These are phyloP conservation scores for Frieseomelitta varia DNA, from an alignment of 1,140 invertebrate genomes.

Conservation along the genomic window DNA sequence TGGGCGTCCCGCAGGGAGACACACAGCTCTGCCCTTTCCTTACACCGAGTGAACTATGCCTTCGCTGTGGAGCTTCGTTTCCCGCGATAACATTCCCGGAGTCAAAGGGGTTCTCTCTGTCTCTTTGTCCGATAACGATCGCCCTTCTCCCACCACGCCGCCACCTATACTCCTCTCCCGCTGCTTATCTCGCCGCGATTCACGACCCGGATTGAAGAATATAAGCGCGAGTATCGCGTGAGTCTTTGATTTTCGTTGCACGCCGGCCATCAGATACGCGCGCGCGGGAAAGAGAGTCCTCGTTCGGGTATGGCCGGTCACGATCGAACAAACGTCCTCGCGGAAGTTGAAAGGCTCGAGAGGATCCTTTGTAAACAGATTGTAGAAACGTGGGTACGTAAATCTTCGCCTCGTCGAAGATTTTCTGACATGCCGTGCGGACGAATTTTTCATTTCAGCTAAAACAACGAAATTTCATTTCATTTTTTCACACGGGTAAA, in stretches of 20 bases:
- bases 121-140: constrained; percentile 65
- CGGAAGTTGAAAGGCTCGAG: not conserved
- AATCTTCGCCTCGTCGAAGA: too few species aligned
- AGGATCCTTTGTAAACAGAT: too few species aligned
- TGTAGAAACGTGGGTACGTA: too few species aligned
- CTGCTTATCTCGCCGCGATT: constrained; percentile 39
- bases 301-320: not conserved
- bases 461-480: too few species aligned
- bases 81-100: constrained; percentile 68
- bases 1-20: constrained; percentile 70
- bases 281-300: not conserved
- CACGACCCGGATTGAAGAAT: constrained; percentile 46
- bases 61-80: constrained; percentile 70
- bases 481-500: too few species aligned
- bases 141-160: not conserved
- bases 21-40: constrained; percentile 68
- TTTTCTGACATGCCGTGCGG: too few species aligned
- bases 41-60: constrained; percentile 67
- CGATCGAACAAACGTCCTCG: not conserved
- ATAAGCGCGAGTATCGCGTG: constrained; percentile 46
- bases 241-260: constrained; percentile 44
- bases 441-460: too few species aligned
- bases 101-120: constrained; percentile 63
- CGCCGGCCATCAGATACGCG: constrained; percentile 26
- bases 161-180: not conserved